phyloP scores from a whole-genome alignment of 2,797 vertebrate species.

The Podarcis siculus region DNA sequence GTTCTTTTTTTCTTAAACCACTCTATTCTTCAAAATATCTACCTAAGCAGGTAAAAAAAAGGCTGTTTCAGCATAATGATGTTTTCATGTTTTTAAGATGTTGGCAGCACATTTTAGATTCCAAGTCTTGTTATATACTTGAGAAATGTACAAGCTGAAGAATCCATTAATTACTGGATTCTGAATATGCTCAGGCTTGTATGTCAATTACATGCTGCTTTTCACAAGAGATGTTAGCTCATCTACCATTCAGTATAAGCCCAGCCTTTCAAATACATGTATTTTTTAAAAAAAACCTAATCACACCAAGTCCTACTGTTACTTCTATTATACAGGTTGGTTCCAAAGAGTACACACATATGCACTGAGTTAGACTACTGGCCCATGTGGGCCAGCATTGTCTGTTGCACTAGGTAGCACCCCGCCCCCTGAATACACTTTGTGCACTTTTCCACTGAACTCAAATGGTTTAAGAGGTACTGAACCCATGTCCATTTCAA shows the following conservation, averaged over 20 bases:
- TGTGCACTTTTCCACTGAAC: not conserved
- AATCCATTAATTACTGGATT: conserved; percentile 16
- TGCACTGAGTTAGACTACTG: too few species aligned
- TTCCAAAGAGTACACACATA: not conserved
- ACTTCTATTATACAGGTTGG: not conserved
- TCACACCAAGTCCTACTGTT: not conserved
- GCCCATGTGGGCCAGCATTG: too few species aligned
- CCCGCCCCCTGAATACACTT: not conserved
- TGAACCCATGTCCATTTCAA: not conserved
- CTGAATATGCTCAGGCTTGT: not conserved
- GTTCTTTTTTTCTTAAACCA: not conserved
- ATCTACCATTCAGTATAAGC: not conserved
- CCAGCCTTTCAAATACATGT: not conserved
- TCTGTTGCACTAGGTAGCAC: not conserved
- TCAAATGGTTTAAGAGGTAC: not conserved
- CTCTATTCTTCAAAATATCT: not conserved
- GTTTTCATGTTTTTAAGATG: not conserved
- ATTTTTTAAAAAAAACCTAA: not conserved
- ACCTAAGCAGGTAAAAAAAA: conserved; percentile 1
- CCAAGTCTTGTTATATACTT: not conserved
- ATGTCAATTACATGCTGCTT: not conserved
- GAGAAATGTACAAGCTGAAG: not conserved
- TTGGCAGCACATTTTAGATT: not conserved
- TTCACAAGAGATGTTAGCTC: not conserved
- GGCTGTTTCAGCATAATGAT: not conserved